These are phyloP conservation scores for Gambusia yucatana DNA, from an alignment of 2,797 vertebrate species.

Conservation along the genomic window DNA sequence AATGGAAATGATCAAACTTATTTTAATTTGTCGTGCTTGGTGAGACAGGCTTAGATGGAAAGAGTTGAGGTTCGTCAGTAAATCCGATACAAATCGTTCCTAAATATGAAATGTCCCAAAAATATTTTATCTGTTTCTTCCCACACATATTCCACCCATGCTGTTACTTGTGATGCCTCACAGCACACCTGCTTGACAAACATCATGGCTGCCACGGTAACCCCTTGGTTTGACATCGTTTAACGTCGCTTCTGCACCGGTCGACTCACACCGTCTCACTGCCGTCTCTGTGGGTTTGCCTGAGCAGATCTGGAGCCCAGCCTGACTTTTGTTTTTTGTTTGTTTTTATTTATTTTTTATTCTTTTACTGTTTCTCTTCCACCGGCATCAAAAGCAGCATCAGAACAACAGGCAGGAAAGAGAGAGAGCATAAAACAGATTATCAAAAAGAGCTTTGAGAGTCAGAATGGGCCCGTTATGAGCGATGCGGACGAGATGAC, in stretches of 20 bases:
- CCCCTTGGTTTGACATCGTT: constrained; percentile 48
- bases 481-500: constrained; percentile 40
- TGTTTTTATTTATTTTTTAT: background rate
- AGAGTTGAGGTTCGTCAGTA: background rate
- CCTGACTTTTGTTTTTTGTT: constrained; percentile 18
- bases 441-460: constrained; percentile 51
- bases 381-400: constrained; percentile 42
- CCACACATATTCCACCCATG: constrained; percentile 47
- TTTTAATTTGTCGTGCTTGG: no score
- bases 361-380: constrained; percentile 30
- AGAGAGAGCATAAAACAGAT: constrained; percentile 30
- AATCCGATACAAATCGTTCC: background rate
- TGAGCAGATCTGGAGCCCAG: constrained; percentile 41
- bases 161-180: constrained; percentile 49
- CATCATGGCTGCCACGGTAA: constrained; percentile 61
- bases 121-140: background rate
- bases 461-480: constrained; percentile 28
- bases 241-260: constrained; percentile 44
- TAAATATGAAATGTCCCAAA: background rate
- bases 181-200: constrained; percentile 60
- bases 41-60: no score
- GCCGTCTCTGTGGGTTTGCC: constrained; percentile 31
- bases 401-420: constrained; percentile 29
- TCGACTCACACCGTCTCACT: constrained; percentile 47
- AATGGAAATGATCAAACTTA: no score